Evolutionary conservation across 2,797 vertebrate genomes (phyloP).

Genomic region (Philypnodon macrostomus): DNA sequence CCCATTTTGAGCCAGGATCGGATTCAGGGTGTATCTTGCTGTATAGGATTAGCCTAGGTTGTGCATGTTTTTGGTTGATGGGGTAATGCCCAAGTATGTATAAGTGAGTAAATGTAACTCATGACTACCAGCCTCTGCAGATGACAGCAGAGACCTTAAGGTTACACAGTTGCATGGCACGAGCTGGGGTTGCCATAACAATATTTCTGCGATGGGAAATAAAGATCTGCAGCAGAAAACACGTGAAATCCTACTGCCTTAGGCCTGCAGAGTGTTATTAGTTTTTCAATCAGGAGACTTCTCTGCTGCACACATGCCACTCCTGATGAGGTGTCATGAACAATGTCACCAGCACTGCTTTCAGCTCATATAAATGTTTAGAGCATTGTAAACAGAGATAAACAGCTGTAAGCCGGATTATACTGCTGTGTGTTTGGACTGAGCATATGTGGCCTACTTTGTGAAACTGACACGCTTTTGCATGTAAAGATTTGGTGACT

Average conservation of each 20-base stretch:
- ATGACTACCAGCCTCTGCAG: too few species aligned
- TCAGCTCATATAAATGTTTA: not conserved
- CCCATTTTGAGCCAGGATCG: too few species aligned
- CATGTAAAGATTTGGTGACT: not conserved
- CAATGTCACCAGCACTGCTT: not conserved
- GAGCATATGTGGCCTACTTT: constrained; percentile 9
- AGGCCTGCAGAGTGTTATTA: constrained; percentile 11
- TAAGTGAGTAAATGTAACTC: too few species aligned
- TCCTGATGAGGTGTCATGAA: constrained; percentile 22
- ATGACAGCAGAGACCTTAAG: constrained; percentile 34
- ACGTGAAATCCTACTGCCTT: constrained; percentile 12
- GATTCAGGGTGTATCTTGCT: too few species aligned
- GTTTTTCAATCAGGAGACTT: constrained; percentile 15
- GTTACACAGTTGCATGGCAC: constrained; percentile 15
- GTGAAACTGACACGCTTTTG: not conserved
- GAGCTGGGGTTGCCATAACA: constrained; percentile 5
- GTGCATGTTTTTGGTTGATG: too few species aligned
- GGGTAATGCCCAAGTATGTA: too few species aligned
- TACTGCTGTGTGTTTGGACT: constrained; percentile 6
- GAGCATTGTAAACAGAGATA: not conserved
- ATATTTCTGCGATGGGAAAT: constrained; percentile 2
- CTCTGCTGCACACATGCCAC: constrained; percentile 2
- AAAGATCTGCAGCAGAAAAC: constrained; percentile 5
- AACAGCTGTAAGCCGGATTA: constrained; percentile 6
- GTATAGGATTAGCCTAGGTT: too few species aligned